Percentiles rank a stretch among this genome's conserved stretches.
These are phyloP conservation scores for Fukomys damarensis DNA, from an alignment of 2,113 vertebrate species.

Conservation along the genomic window DNA sequence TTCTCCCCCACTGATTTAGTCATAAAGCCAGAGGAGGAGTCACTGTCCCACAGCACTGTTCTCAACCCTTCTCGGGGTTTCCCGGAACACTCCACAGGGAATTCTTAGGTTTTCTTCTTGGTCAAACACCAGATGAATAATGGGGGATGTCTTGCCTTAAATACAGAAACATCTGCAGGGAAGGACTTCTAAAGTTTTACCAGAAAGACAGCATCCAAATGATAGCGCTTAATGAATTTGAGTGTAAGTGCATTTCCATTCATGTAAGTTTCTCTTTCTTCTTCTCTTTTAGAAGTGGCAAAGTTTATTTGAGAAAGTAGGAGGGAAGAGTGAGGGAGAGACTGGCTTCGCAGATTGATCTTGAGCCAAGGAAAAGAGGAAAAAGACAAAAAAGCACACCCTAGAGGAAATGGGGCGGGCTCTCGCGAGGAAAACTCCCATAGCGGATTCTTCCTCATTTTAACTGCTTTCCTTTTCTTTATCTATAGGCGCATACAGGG, in stretches of 20 bases:
- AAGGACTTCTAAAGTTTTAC: neutral
- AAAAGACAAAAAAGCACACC: neutral
- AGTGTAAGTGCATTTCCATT: slow-evolving; percentile 36
- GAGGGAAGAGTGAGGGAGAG: neutral
- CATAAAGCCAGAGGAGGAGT: neutral
- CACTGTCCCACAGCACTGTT: neutral
- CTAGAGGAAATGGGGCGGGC: neutral
- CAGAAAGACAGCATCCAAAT: slow-evolving; percentile 28
- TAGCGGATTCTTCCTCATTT: neutral
- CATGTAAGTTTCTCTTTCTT: slow-evolving; percentile 1
- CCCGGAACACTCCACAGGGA: neutral
- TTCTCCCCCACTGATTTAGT: neutral
- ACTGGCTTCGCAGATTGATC: neutral
- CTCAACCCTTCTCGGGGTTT: neutral
- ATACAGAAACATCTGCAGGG: neutral
- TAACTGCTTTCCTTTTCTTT: slow-evolving; percentile 50
- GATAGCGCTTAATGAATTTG: slow-evolving; percentile 29
- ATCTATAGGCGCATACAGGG: neutral
- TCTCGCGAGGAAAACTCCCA: neutral
- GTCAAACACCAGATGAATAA: neutral
- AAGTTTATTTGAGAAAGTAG: neutral
- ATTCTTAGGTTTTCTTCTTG: slow-evolving; percentile 14
- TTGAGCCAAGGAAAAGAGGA: neutral
- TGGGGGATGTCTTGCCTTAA: neutral
- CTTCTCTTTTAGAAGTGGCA: neutral